Evolutionary conservation across 2,797 vertebrate genomes (phyloP).

Genomic region (Fratercula arctica): DNA sequence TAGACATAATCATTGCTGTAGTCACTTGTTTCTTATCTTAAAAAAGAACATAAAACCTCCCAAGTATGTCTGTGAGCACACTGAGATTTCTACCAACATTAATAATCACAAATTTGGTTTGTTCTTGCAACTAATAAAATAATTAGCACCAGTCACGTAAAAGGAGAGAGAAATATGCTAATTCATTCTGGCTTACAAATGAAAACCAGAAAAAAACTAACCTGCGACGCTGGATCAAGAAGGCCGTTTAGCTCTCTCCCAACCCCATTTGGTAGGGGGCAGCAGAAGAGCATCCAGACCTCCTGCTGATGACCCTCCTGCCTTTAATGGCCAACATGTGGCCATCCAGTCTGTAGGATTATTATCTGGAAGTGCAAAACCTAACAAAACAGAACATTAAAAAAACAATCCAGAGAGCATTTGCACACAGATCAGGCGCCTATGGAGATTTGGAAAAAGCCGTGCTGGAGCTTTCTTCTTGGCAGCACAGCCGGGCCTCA

Average conservation of each 20-base stretch:
- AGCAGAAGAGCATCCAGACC: neutral
- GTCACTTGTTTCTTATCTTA: neutral
- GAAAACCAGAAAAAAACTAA: neutral
- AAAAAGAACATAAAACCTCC: neutral
- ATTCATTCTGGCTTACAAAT: neutral
- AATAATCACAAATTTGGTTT: neutral
- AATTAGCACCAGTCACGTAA: neutral
- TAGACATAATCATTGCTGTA: neutral
- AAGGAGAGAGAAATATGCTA: conserved; percentile 9
- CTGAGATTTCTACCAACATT: neutral
- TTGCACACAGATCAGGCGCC: neutral
- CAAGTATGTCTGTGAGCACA: neutral
- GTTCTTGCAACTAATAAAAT: conserved; percentile 8
- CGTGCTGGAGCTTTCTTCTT: neutral
- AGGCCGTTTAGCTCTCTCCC: neutral
- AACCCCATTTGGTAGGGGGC: neutral
- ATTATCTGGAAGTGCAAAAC: neutral
- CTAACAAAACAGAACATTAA: neutral
- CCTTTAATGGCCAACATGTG: neutral
- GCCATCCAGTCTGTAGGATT: neutral
- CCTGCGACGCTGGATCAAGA: neutral
- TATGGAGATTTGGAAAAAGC: neutral
- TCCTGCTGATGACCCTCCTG: neutral
- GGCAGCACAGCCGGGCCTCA: neutral
- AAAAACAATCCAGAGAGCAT: neutral